Conservation (phyloP, 92 coral and sea anemone species). For the Palythoa grandiflora region DNA sequence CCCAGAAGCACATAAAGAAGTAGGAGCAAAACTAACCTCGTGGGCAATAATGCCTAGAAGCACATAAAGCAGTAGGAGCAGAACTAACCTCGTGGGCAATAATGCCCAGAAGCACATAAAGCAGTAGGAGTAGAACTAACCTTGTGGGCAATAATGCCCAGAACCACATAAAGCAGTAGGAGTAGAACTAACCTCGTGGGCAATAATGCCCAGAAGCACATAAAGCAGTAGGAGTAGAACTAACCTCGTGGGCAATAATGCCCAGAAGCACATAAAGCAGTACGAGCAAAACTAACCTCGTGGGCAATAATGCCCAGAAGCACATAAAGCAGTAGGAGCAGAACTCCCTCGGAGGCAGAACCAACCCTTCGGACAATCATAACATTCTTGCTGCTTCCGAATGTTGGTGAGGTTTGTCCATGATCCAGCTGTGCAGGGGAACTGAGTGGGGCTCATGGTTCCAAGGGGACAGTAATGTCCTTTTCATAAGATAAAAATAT, state of each 20-base stretch:
- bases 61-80: background rate
- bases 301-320: slow-evolving; percentile 93
- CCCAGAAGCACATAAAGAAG: slow-evolving; percentile 60
- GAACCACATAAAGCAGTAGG: slow-evolving; percentile 82
- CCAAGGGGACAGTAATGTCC: slow-evolving; percentile 97
- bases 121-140: slow-evolving; percentile 43
- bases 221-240: background rate
- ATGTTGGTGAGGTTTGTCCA: slow-evolving; percentile 97
- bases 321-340: slow-evolving; percentile 79
- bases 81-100: slow-evolving; percentile 82
- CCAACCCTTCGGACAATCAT: slow-evolving; percentile 95
- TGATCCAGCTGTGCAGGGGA: slow-evolving; percentile 92
- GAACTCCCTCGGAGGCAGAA: slow-evolving; percentile 87
- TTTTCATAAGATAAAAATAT: background rate
- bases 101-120: slow-evolving; percentile 77
- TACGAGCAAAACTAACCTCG: slow-evolving; percentile 61
- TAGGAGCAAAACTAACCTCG: slow-evolving; percentile 60
- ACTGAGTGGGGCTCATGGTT: slow-evolving; percentile 95
- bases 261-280: slow-evolving; percentile 61
- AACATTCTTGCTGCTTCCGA: slow-evolving; percentile 85
- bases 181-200: slow-evolving; percentile 79
- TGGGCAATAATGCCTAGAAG: slow-evolving; percentile 91
- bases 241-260: slow-evolving; percentile 92
- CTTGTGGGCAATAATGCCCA: slow-evolving; percentile 94
- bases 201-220: slow-evolving; percentile 87